Evolutionary conservation across 2,888 invertebrate species (phyloP), one percentile per base, ranked within the genome.

Genomic region (Calephelis perditalis): DNA sequence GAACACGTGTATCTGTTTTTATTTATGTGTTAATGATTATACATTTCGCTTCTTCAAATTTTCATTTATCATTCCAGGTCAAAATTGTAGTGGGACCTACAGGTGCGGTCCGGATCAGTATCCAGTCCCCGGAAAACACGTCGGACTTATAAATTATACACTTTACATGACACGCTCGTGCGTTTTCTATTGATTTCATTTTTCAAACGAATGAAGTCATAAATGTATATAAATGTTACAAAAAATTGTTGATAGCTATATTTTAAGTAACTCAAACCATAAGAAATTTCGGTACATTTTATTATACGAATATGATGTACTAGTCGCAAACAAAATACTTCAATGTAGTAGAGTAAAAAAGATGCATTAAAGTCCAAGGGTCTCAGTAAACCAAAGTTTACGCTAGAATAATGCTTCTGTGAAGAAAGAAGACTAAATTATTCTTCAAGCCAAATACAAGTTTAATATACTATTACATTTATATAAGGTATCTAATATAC

Each of bases 81-180:
- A 84, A 83, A 78, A 88, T 86, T 72, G 73, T 81, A 74, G 82
- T 87, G 81, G 84, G 81, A 76, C 81, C 82, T 65, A 75, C 73
- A 62, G 84, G 83, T 62, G 81, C 79, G 67, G 79, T 86, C 73
- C 76, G 75, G 60, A 76, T 86, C 71, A 84, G 78, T 71, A 76
- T 88, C 65, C 75, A 78, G 66, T 76, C 81, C 63, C 75, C 79
- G 65, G 62, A 68, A 57, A 70, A 69, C 59, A 58, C 72, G 62
- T 68, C 67, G 61, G 72, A 75, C 58, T 37, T 12, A 49, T 49
- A 59, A 62, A 56, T 56, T 49, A 26, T 57, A 43, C 44, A 49
- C 57, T 59, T 60, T 58, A 49, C 44, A 7, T 49, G 10, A 46
- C n/a, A 49, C 45, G 26, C 57, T 46, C 40, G 55, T 12, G 52